Evolutionary conservation across 2,797 vertebrate genomes (phyloP), one percentile per base, ranked within the genome.

Genomic region (Hozukius guyotensis): DNA sequence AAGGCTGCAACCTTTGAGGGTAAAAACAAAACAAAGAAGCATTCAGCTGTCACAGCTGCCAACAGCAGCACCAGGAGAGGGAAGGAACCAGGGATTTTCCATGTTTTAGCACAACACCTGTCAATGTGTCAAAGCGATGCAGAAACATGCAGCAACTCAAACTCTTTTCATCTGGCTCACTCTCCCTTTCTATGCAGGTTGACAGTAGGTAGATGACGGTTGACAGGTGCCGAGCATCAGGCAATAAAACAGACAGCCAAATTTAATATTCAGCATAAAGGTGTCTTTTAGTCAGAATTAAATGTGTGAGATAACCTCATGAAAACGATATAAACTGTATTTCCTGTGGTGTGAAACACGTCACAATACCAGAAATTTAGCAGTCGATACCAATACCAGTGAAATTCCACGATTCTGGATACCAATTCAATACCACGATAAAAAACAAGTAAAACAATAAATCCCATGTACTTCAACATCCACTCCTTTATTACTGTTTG

Each of bases 111-210:
- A 84, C 81, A 81, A 67, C 53, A 83, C 66, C 81, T 87, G 84
- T 87, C 88, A 89, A 74, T 62, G 78, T 84, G 87, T 89, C 82
- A 85, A 62, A 83, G 76, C 42, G 68, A 82, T 71, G 68, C 67
- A 66, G 76, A 81, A 56, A 64, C 78, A 78, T 62, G 36, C 71
- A 73, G 73, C 68, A 79, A 42, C 67, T 85, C 34, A 8, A 8
- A 69, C 69, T 77, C 64, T 65, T 80, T 77, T 84, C 64, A 78
- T 82, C 61, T n/a, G 71, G 81, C 6, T 83, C 52, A 0, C 55
- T 72, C 24, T 22, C 56, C 49, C 69, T 49, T 4, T 64, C 49
- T 64, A 2, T 14, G 32, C 31, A 75, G 71, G 72, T 59, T 67
- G 86, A 72, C 36, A 38, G 77, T 32, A 68, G 78, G 56, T 29